phyloP scores from a whole-genome alignment of 1,140 invertebrate genomes.

The Gryon sp. region DNA sequence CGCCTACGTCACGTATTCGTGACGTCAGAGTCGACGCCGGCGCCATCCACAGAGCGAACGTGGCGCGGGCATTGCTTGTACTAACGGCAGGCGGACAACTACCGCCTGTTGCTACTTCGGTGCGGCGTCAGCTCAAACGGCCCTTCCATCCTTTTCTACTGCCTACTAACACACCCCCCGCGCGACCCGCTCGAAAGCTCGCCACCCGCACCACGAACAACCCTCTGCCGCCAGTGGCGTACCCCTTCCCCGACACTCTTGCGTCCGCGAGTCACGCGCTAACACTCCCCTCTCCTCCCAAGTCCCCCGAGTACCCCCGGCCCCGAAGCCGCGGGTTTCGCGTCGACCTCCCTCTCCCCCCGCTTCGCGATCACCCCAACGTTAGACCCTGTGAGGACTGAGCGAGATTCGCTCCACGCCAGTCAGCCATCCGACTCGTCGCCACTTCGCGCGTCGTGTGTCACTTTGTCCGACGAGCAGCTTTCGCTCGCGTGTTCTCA shows the following conservation, averaged over 20 bases:
- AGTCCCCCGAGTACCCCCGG: slow-evolving; percentile 22
- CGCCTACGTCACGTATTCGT: slow-evolving; percentile 77
- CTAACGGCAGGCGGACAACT: slow-evolving; percentile 58
- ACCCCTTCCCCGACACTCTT: slow-evolving; percentile 13
- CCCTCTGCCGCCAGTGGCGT: slow-evolving; percentile 12
- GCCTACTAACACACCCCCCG: slow-evolving; percentile 15
- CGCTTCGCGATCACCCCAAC: slow-evolving; percentile 69
- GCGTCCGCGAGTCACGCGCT: slow-evolving; percentile 52
- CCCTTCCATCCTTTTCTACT: slow-evolving; percentile 35
- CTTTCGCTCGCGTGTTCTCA: slow-evolving; percentile 49
- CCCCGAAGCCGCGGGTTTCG: slow-evolving; percentile 61
- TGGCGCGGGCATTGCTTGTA: slow-evolving; percentile 65
- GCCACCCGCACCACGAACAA: not conserved
- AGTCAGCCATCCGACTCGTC: slow-evolving; percentile 77
- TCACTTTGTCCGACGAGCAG: slow-evolving; percentile 59
- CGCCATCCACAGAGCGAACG: slow-evolving; percentile 68
- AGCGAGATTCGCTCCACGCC: slow-evolving; percentile 74
- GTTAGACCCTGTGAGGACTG: slow-evolving; percentile 68
- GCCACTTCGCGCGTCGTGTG: slow-evolving; percentile 72
- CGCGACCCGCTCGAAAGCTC: not conserved
- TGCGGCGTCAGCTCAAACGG: slow-evolving; percentile 37
- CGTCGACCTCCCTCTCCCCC: slow-evolving; percentile 66
- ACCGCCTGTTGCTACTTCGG: slow-evolving; percentile 74
- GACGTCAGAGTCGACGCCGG: slow-evolving; percentile 73
- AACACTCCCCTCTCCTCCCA: slow-evolving; percentile 50